Conservation (phyloP, 2,888 invertebrate genomes). For the Saturnia japonica region DNA sequence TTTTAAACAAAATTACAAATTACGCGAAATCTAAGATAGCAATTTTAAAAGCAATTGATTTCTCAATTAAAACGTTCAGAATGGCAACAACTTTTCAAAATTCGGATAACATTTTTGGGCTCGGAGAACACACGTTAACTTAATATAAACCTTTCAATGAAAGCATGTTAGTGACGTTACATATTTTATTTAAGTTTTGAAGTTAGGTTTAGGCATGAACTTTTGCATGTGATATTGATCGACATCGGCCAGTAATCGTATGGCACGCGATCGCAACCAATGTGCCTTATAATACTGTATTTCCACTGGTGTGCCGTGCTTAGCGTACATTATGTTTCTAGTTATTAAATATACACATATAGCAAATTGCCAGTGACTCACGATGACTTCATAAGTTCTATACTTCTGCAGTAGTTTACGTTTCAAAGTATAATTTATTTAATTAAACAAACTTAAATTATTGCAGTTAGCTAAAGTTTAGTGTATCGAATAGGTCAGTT, state of each 20-base stretch:
- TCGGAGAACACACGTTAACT: neutral
- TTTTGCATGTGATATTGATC: constrained; percentile 75
- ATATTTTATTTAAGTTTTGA: constrained; percentile 45
- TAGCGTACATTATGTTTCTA: constrained; percentile 20
- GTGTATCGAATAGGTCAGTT: neutral
- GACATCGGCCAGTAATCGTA: constrained; percentile 42
- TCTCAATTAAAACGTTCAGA: neutral
- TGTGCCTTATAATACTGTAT: constrained; percentile 50
- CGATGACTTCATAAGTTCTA: constrained; percentile 6
- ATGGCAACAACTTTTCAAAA: neutral
- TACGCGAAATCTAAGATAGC: neutral
- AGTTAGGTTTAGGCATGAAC: constrained; percentile 63
- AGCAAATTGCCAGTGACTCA: constrained; percentile 28
- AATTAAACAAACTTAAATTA: neutral
- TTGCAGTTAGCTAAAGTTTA: neutral
- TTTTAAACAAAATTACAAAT: too few species aligned
- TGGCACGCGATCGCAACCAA: constrained; percentile 72
- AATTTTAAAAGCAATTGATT: neutral
- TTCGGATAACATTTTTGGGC: neutral
- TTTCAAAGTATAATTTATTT: neutral
- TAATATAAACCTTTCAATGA: neutral
- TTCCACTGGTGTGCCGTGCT: constrained; percentile 12
- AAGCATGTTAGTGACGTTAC: neutral
- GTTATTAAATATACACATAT: constrained; percentile 40
- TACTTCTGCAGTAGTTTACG: neutral